Evolutionary conservation across 2,888 invertebrate genomes (phyloP), one percentile per base, ranked within the genome.

Genomic region (Cantharis rufa): DNA sequence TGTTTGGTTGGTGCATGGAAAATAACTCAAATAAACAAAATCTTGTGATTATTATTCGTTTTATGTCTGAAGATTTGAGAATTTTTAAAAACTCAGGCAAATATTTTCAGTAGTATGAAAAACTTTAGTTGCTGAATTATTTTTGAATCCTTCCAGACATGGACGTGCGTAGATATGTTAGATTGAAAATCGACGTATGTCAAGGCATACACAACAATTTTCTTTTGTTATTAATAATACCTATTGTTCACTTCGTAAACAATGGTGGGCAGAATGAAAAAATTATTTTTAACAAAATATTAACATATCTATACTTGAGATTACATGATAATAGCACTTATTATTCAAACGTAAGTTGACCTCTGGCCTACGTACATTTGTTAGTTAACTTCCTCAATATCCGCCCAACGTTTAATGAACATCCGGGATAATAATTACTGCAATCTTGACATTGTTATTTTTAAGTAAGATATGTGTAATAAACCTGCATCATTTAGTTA

Each of bases 311-410:
- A 48, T 48, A 48, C 48, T 48, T 48, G 48, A 48, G 48, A 48
- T 48, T 48, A 48, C 48, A n/a, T 48, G 48, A 48, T 48, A 48
- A 48, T 48, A 7, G 13, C 48, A 48, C 48, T 48, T 48, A 48
- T 48, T 48, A 48, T 48, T 48, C 48, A 66, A 75, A 76, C 72
- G 73, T 76, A 76, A 32, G 24, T 21, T 73, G 76, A 76, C 76
- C 76, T 72, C 70, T 76, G 72, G 73, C 72, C 76, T 62, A 72
- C 66, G 72, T 70, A 72, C 72, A 32, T 72, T 72, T 76, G 70
- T 69, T 72, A 70, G 62, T 28, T 69, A 32, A 73, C 76, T 76
- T 76, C 72, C 72, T 72, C 72, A 68, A 72, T 62, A 66, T 62
- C 72, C 70, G 72, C 64, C 62, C 61, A 72, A 72, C 64, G 24